phyloP scores from a whole-genome alignment of 2,113 vertebrate genomes.

The Gobio gobio region DNA sequence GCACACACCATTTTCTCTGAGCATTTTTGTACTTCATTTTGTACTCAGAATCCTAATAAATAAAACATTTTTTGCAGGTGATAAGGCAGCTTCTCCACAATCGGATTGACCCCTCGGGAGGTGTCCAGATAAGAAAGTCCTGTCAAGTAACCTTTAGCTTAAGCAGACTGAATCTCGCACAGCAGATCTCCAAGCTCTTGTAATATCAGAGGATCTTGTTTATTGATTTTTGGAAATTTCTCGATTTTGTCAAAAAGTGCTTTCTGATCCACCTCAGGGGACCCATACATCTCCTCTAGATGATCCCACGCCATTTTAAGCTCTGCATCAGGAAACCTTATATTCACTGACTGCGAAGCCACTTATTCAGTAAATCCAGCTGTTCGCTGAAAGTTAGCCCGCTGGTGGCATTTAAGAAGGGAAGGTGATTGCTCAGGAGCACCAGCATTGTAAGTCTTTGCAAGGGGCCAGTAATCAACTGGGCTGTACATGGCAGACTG shows the following conservation, averaged over 20 bases:
- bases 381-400: too few species aligned
- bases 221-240: not conserved
- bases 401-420: too few species aligned
- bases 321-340: too few species aligned
- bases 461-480: not conserved
- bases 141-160: not conserved
- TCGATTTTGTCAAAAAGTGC: too few species aligned
- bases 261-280: too few species aligned
- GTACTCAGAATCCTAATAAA: slow-evolving; percentile 12
- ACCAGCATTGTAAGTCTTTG: not conserved
- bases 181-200: not conserved
- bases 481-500: not conserved
- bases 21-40: not conserved
- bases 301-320: too few species aligned
- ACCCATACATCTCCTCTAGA: too few species aligned
- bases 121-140: slow-evolving; percentile 15
- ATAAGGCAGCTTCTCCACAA: slow-evolving; percentile 30
- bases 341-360: too few species aligned
- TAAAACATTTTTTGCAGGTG: slow-evolving; percentile 27
- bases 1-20: not conserved
- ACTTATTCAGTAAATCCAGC: too few species aligned
- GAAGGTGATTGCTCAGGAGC: too few species aligned
- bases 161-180: not conserved
- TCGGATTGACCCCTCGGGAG: not conserved
- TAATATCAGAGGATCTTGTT: not conserved